Base-by-base conservation (phyloP, 2,113 vertebrate species). In the Aythya baeri region DNA sequence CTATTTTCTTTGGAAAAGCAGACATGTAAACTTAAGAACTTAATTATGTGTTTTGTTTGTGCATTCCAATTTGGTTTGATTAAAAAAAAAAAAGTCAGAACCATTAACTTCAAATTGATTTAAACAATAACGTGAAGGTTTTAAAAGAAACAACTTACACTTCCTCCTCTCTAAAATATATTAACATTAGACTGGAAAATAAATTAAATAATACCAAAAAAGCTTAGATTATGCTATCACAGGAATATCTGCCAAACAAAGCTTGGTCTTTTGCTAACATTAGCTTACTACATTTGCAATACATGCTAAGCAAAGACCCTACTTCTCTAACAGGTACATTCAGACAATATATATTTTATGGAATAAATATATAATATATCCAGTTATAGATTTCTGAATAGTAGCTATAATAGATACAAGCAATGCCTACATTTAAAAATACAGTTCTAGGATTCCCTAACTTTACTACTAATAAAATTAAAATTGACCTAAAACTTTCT, bases 301-400 rank as follows among this genome's bases (percentile, higher is more conserved):
- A 81, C 83, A 97, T 96, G 97, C 94, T 95, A 97, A 97, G 96
- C 88, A 97, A 97, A 98, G 91, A 97, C 85, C 96, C 94, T 97
- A 97, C 76, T 86, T 97, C 91, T 97, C 95, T 95, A 97, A 96
- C 92, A 96, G 92, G 84, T 97, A 97, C 93, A 97, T 86, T 98
- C 96, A 97, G 92, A 98, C 97, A 97, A 97, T 97, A 98, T 93
- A 97, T 97, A 95, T 91, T 97, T 94, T 96, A 88, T 97, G 76
- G 94, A 97, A 98, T 98, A 98, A 98, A 98, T 98, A 98, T 97
- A 97, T 77, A 96, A 95, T 97, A 97, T 96, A 98, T 92, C 96
- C 94, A 97, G 93, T 97, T 97, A 96, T 96, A 97, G 89, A 97
- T 95, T 97, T 97, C 91, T 97, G 95, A 97, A 95, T 96, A 97